Conservation (phyloP, 2,888 invertebrate species). For the Agriotes lineatus region DNA sequence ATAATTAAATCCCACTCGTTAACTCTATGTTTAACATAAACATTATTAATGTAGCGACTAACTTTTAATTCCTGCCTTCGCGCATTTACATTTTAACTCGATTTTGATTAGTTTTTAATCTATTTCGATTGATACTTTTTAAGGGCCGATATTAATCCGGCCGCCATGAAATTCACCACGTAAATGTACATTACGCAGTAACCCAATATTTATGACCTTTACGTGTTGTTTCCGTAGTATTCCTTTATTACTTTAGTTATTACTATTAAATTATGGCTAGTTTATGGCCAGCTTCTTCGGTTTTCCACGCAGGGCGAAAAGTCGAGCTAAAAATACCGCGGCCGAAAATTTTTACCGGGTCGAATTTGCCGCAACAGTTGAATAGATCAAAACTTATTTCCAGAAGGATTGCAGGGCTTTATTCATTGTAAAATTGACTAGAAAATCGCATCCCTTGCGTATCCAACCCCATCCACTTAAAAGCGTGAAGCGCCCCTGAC, state of each 20-base stretch:
- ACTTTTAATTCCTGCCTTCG: conserved; percentile 25
- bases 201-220: conserved; percentile 2
- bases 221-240: not conserved
- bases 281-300: not conserved
- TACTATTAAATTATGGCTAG: too few relatives aligned
- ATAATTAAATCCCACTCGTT: conserved; percentile 48
- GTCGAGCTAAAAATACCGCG: too few relatives aligned
- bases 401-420: conserved; percentile 53
- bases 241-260: not conserved
- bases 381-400: conserved; percentile 37
- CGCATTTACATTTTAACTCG: conserved; percentile 17
- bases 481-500: conserved; percentile 54
- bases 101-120: conserved; percentile 37
- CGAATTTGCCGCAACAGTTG: not conserved
- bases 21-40: conserved; percentile 46
- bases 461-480: conserved; percentile 57
- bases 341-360: too few relatives aligned
- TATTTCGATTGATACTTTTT: conserved; percentile 2
- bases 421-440: conserved; percentile 65
- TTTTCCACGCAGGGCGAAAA: not conserved
- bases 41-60: conserved; percentile 40
- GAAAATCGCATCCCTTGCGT: conserved; percentile 62
- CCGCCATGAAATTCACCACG: not conserved
- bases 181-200: not conserved
- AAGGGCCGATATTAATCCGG: not conserved